Base-by-base conservation (phyloP, 2,888 invertebrate species). In the Eupithecia tripunctaria region DNA sequence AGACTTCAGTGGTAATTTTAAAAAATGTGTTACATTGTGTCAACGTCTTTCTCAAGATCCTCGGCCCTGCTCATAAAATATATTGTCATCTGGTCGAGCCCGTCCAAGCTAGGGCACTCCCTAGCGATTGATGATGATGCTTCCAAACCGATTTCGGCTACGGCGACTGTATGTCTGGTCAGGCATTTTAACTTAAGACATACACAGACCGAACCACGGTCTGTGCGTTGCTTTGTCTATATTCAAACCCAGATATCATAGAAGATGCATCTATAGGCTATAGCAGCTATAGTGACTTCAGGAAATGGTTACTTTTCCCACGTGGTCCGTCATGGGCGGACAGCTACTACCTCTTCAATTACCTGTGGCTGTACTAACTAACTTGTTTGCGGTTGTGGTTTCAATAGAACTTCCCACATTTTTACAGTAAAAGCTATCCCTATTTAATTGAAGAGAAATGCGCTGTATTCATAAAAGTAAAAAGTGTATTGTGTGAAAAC, bases 391-490 rank as follows among this genome's bases (percentile, higher is more conserved):
- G 69, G 47, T 41, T 75, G 72, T n/a, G 70, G 72, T 72, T 67
- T 68, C 71, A 72, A 68, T 60, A 32, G 36, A 71, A 60, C 56
- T 72, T 75, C 75, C 60, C 75, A 75, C 75, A 75, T 75, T 71
- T 71, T 69, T 71, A 38, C 70, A 65, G 59, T 67, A 67, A 72
- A 72, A 64, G 38, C 71, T 56, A 70, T 72, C 51, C 32, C 67
- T 47, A 60, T 72, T 70, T 38, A 65, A 72, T 67, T 70, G 67
- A 60, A 47, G 62, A 67, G 72, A 70, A 72, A 72, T 70, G 62
- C 64, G 6, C 25, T 59, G 64, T 25, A 29, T 65, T 51, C 66
- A n/a, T 21, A n/a, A 59, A 64, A 41, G 64, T 64, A 64, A 64
- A 63, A 63, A 64, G 64, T 38, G 64, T 41, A 64, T 64, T 64